phyloP scores from a whole-genome alignment of 2,797 vertebrate genomes.

The Apogon talboti region DNA sequence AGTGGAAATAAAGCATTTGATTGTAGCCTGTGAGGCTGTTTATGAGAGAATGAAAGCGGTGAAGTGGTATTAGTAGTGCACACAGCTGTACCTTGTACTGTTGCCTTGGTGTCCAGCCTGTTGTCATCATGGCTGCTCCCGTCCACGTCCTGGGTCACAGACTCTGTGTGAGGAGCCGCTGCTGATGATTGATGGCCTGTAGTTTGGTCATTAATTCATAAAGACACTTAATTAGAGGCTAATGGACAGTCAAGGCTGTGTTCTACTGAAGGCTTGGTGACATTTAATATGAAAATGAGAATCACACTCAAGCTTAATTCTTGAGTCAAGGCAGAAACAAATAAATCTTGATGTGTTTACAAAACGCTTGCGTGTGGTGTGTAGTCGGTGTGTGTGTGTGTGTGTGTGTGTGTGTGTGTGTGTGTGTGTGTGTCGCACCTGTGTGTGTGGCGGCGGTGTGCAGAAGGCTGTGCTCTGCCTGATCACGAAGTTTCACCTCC shows the following conservation, averaged over 20 bases:
- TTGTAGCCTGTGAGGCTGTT: not conserved
- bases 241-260: conserved; percentile 63
- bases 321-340: conserved; percentile 27
- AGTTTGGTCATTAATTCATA: conserved; percentile 75
- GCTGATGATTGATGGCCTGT: conserved; percentile 87
- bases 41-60: not conserved
- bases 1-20: not conserved
- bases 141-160: conserved; percentile 95
- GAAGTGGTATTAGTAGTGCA: conserved; percentile 84
- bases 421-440: conserved; percentile 50
- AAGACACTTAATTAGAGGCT: conserved; percentile 74
- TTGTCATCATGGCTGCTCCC: conserved; percentile 81
- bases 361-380: not conserved
- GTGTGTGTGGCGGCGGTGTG: conserved; percentile 82
- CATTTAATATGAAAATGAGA: conserved; percentile 70
- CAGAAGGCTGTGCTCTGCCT: conserved; percentile 93
- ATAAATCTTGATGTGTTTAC: conserved; percentile 1
- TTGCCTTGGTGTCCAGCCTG: conserved; percentile 87
- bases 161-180: conserved; percentile 88
- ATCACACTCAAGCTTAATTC: conserved; percentile 8
- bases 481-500: conserved; percentile 93
- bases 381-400: conserved; percentile 1
- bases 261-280: conserved; percentile 55
- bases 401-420: conserved; percentile 12
- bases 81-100: conserved; percentile 93